Evolutionary conservation across 2,113 vertebrate species (phyloP).

Genomic region (Galemys pyrenaicus): DNA sequence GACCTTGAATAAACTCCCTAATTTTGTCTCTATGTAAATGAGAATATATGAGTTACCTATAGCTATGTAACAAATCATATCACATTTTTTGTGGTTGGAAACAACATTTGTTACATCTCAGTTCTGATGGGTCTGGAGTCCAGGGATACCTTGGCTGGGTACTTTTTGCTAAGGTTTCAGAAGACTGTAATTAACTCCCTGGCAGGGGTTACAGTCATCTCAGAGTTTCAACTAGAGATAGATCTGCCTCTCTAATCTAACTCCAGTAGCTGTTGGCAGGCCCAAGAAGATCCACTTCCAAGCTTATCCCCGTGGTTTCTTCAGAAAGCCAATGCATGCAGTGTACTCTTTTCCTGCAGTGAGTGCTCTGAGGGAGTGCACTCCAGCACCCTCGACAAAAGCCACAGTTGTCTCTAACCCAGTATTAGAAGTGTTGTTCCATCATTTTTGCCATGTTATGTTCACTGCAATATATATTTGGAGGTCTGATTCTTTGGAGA

Average conservation of each 20-base stretch:
- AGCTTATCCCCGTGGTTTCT: background rate
- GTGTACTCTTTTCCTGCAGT: background rate
- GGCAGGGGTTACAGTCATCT: background rate
- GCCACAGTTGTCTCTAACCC: background rate
- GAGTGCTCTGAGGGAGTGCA: background rate
- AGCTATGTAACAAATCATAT: background rate
- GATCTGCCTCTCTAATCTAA: background rate
- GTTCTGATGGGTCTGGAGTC: background rate
- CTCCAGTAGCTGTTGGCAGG: rapidly evolving
- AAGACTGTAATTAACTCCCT: background rate
- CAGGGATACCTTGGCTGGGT: background rate
- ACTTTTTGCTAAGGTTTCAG: no score
- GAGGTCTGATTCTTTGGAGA: rapidly evolving
- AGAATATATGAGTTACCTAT: rapidly evolving
- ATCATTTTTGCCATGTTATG: background rate
- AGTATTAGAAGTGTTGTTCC: no score
- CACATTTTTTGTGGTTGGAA: background rate
- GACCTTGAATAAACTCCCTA: background rate
- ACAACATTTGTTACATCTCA: background rate
- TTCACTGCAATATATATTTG: background rate
- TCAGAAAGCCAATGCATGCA: background rate
- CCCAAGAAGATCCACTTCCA: background rate
- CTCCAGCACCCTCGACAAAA: background rate
- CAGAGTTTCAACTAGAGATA: background rate
- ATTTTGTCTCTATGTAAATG: background rate